Evolutionary conservation across 2,113 vertebrate species (phyloP).

Genomic region (Dasyurus viverrinus): DNA sequence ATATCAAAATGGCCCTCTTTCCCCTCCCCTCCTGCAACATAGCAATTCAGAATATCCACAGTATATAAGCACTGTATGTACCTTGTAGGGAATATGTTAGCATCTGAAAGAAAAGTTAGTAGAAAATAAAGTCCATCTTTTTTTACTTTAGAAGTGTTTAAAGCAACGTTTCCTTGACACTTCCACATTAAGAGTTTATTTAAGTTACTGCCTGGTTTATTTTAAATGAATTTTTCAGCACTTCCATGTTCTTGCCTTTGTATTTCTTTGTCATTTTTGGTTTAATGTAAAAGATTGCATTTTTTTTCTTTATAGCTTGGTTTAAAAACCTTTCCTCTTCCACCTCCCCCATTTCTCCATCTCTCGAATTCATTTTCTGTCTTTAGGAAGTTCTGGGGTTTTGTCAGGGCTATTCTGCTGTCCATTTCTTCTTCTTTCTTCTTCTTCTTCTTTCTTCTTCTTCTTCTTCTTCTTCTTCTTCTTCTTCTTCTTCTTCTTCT

Average conservation of each 20-base stretch:
- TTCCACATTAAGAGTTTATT: slow-evolving; percentile 19
- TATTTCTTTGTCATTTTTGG: neutral
- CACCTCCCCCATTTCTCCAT: neutral
- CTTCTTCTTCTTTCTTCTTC: no score
- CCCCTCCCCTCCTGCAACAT: neutral
- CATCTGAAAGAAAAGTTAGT: slow-evolving; percentile 11
- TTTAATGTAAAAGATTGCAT: slow-evolving; percentile 16
- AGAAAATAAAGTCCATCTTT: neutral
- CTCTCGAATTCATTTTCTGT: slow-evolving; percentile 8
- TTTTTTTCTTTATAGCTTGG: slow-evolving; percentile 8
- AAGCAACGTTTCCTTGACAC: slow-evolving; percentile 2
- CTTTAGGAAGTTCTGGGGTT: slow-evolving; percentile 45
- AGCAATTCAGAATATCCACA: neutral
- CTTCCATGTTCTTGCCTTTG: neutral
- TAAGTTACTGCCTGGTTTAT: neutral
- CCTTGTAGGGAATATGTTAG: neutral
- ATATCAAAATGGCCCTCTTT: neutral
- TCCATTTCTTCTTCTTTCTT: slow-evolving; percentile 10
- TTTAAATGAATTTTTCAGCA: slow-evolving; percentile 5
- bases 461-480: slow-evolving; percentile 37
- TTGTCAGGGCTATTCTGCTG: neutral
- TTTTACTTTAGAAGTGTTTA: neutral
- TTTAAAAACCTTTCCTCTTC: slow-evolving; percentile 13
- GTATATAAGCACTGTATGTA: neutral
- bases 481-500: slow-evolving; percentile 35